Conservation (phyloP, 1,140 invertebrate species). For the Neotoxoptera formosana region DNA sequence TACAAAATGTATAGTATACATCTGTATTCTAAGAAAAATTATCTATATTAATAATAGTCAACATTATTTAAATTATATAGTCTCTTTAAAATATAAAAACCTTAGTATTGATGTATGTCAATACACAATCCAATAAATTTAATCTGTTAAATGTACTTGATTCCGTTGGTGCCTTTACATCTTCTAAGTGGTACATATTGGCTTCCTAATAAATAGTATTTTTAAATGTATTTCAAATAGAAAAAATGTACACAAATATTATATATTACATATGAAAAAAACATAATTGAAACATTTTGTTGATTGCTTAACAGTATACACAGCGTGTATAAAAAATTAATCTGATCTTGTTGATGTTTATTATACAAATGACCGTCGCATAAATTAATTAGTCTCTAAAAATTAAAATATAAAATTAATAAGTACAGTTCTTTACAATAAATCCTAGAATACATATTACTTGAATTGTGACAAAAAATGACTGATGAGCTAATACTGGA, state of each 20-base stretch:
- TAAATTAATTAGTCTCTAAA: conserved; percentile 48
- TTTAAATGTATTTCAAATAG: not conserved
- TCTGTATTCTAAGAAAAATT: conserved; percentile 40
- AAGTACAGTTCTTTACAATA: not conserved
- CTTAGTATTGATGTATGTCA: conserved; percentile 34
- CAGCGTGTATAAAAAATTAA: conserved; percentile 32
- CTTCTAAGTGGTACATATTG: not conserved
- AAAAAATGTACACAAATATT: not conserved
- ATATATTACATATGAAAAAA: conserved; percentile 45
- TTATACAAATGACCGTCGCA: not conserved
- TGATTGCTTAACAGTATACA: conserved; percentile 18
- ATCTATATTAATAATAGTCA: not conserved
- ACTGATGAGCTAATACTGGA: conserved; percentile 32
- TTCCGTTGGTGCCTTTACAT: not conserved
- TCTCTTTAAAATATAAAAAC: not conserved
- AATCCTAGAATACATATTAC: not conserved
- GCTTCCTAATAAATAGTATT: conserved; percentile 38
- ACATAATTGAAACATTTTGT: conserved; percentile 42
- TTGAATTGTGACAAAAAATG: conserved; percentile 5
- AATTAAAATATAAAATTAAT: not conserved
- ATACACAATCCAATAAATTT: conserved; percentile 43
- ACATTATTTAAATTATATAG: not conserved
- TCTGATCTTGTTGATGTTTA: conserved; percentile 32
- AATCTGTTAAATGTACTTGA: not conserved
- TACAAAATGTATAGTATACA: conserved; percentile 27